phyloP scores from a whole-genome alignment of 37 sponge, comb jelly and placozoan species.

The Ianthella basta region DNA sequence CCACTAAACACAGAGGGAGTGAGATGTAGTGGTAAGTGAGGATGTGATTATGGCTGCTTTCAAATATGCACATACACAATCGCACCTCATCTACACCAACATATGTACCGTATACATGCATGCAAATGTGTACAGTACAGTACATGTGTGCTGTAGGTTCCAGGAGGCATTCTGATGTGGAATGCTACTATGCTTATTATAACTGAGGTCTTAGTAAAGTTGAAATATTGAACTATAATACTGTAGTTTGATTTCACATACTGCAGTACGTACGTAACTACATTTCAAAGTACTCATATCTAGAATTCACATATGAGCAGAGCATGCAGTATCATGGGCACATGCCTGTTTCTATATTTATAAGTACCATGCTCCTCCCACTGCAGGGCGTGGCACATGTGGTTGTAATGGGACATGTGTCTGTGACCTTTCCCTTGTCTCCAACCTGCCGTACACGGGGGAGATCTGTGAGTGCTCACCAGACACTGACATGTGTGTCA shows the following conservation, averaged over 20 bases:
- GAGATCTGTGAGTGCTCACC: slow-evolving; percentile 18
- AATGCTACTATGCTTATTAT: too few relatives aligned
- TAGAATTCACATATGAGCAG: too few relatives aligned
- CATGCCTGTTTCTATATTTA: too few relatives aligned
- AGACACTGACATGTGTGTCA: slow-evolving; percentile 5
- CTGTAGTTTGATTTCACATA: too few relatives aligned
- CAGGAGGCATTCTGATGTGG: too few relatives aligned
- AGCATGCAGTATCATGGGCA: too few relatives aligned
- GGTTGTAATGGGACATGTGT: slow-evolving; percentile 1
- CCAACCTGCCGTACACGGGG: slow-evolving; percentile 15
- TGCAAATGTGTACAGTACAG: background rate
- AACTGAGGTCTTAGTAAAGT: too few relatives aligned
- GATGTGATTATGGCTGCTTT: background rate
- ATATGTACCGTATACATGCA: background rate
- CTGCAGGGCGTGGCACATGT: slow-evolving; percentile 10
- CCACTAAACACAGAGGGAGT: slow-evolving; percentile 1
- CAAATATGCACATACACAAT: background rate
- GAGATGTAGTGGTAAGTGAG: slow-evolving; percentile 17
- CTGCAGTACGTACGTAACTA: too few relatives aligned
- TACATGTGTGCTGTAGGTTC: too few relatives aligned
- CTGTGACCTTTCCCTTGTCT: slow-evolving; percentile 1
- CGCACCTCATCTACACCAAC: slow-evolving; percentile 9
- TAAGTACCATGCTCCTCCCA: too few relatives aligned
- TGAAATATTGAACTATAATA: too few relatives aligned
- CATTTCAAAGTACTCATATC: too few relatives aligned